Conservation (phyloP, 2,888 invertebrate genomes). For the Epicampocera succincta region DNA sequence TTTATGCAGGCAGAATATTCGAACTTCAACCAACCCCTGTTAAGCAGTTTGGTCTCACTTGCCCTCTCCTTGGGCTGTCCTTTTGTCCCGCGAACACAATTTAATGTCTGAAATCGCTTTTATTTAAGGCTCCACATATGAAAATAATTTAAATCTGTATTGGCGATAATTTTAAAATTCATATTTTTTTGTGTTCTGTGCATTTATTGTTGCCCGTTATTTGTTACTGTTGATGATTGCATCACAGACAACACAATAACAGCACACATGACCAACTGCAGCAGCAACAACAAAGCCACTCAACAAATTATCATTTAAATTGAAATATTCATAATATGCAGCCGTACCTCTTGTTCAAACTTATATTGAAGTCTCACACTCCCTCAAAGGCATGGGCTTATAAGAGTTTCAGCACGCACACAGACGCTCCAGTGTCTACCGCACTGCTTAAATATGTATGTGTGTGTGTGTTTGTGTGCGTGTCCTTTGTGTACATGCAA, state of each 20-base stretch:
- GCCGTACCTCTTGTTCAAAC: not conserved
- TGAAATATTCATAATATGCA: conserved; percentile 68
- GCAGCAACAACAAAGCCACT: conserved; percentile 61
- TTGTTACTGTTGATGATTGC: conserved; percentile 40
- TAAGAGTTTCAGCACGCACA: not conserved
- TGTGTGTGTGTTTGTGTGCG: conserved; percentile 5
- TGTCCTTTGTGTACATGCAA: conserved; percentile 42
- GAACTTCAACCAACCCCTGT: too few relatives aligned
- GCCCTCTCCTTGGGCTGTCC: too few relatives aligned
- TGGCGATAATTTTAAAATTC: conserved; percentile 36
- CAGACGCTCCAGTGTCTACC: conserved; percentile 14
- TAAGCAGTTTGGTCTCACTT: too few relatives aligned
- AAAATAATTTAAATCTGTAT: conserved; percentile 54
- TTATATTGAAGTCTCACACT: conserved; percentile 1
- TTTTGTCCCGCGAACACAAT: too few relatives aligned
- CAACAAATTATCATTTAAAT: conserved; percentile 70
- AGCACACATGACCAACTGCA: conserved; percentile 10
- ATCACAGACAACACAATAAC: conserved; percentile 41
- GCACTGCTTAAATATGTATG: conserved; percentile 4
- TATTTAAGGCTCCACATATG: conserved; percentile 11
- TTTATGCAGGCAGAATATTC: too few relatives aligned
- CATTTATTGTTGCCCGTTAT: conserved; percentile 27
- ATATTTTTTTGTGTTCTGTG: not conserved
- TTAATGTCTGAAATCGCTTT: too few relatives aligned
- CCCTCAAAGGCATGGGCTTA: not conserved